Percentiles rank a stretch among this genome's conserved stretches.
phyloP scores from a whole-genome alignment of 2,797 vertebrate genomes.

The Ara ararauna region DNA sequence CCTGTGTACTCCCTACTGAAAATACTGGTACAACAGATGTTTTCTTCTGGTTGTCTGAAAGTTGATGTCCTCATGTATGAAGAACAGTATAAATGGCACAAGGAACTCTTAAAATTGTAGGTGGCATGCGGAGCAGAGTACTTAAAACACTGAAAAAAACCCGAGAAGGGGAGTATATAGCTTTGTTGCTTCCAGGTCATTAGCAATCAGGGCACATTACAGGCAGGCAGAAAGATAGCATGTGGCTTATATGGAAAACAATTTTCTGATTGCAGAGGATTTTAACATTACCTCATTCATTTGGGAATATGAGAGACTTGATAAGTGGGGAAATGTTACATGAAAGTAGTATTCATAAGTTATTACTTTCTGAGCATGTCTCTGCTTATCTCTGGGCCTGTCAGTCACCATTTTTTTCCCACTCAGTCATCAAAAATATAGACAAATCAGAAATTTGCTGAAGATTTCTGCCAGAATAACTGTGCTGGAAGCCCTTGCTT shows the following conservation, averaged over 20 bases:
- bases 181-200: neutral
- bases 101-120: neutral
- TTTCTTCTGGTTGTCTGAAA: neutral
- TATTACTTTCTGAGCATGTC: constrained; percentile 11
- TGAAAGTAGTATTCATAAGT: constrained; percentile 6
- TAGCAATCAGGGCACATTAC: neutral
- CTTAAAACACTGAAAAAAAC: neutral
- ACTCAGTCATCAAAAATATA: constrained; percentile 15
- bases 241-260: neutral
- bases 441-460: neutral
- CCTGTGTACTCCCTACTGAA: neutral
- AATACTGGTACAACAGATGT: neutral
- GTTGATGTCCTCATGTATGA: neutral
- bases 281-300: constrained; percentile 7
- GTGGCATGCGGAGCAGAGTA: neutral
- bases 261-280: constrained; percentile 32
- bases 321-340: neutral
- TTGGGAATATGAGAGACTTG: constrained; percentile 13
- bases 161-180: neutral
- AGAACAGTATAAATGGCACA: neutral
- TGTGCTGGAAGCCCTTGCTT: neutral
- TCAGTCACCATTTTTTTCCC: constrained; percentile 32
- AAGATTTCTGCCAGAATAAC: neutral
- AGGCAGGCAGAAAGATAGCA: neutral
- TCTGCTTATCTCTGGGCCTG: neutral